Conservation (phyloP, 2,888 invertebrate genomes). For the Stenchaetothrips biformis region DNA sequence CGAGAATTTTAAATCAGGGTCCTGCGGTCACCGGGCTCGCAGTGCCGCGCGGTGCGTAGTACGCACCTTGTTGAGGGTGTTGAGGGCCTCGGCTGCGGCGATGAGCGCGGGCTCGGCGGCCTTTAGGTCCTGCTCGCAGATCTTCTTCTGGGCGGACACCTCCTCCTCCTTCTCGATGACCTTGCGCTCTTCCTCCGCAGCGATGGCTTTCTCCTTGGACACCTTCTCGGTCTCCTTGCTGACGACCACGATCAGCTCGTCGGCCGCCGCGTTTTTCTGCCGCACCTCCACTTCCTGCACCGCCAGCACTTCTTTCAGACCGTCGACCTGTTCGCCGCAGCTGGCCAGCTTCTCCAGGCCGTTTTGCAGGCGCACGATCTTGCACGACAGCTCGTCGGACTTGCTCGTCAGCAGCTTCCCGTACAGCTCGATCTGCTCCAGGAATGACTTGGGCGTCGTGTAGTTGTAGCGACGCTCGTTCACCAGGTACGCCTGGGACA, state of each 20-base stretch:
- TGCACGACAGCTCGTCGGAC: conserved; percentile 62
- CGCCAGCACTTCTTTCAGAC: conserved; percentile 69
- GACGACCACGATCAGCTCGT: conserved; percentile 79
- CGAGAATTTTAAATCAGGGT: neutral
- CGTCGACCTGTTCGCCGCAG: conserved; percentile 79
- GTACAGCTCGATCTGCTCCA: conserved; percentile 85
- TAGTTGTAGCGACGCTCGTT: conserved; percentile 91
- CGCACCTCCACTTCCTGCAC: conserved; percentile 77
- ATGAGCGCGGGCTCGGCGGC: conserved; percentile 87
- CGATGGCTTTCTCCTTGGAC: conserved; percentile 75
- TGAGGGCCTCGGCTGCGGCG: conserved; percentile 84
- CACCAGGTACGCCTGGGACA: conserved; percentile 69
- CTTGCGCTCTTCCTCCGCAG: conserved; percentile 81
- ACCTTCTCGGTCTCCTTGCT: conserved; percentile 88
- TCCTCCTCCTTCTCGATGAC: conserved; percentile 85
- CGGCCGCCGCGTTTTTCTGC: conserved; percentile 84
- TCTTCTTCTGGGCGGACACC: conserved; percentile 75
- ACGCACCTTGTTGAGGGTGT: conserved; percentile 78
- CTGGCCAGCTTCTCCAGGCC: conserved; percentile 82
- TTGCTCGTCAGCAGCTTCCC: conserved; percentile 65
- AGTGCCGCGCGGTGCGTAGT: neutral
- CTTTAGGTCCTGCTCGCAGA: conserved; percentile 82
- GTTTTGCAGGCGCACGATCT: conserved; percentile 75
- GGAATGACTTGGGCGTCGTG: conserved; percentile 92
- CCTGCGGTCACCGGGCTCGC: neutral